Evolutionary conservation across 92 coral and sea anemone genomes (phyloP), one percentile per base, ranked within the genome.

Genomic region (Phymanthus crucifer): DNA sequence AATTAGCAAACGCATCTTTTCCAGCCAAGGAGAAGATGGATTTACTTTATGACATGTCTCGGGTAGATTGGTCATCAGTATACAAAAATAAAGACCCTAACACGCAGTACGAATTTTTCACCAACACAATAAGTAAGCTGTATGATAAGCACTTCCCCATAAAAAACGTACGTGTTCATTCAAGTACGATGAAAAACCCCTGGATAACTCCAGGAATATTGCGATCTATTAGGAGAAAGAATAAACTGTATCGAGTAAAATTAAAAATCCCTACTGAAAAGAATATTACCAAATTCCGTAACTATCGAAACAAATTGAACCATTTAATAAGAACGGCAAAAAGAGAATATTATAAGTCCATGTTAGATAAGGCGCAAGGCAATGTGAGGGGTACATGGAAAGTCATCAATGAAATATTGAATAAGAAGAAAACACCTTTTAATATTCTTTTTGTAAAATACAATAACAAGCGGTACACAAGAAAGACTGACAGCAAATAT

Each of bases 131-230:
- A 32, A 73, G 38, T 40, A 73, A 73, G 46, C 19, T 73, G 21
- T 73, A 73, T 38, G 78, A 73, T 33, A 73, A 73, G 57, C 78
- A 73, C 57, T 73, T 73, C 46, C 78, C 78, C 32, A 32, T 73
- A 45, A 73, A 38, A 73, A 73, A 56, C 46, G 78, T 73, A 1
- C 76, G 76, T 29, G 50, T 72, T 54, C 32, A 54, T 72, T 72
- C 76, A 37, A 72, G 32, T 37, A 72, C 76, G 32, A 54, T 54
- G 46, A 40, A 46, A 72, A 72, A 72, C 37, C 76, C 76, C 76
- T 72, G 76, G 76, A 72, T 72, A 29, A 72, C 76, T 37, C 76
- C 76, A 72, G 76, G 76, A 19, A 72, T 72, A 7, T 50, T 72
- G 16, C 43, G 50, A 29, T 72, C 58, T 72, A 72, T 72, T 37